Conservation (phyloP, 2,797 vertebrate genomes). For the Hippoglossus hippoglossus region DNA sequence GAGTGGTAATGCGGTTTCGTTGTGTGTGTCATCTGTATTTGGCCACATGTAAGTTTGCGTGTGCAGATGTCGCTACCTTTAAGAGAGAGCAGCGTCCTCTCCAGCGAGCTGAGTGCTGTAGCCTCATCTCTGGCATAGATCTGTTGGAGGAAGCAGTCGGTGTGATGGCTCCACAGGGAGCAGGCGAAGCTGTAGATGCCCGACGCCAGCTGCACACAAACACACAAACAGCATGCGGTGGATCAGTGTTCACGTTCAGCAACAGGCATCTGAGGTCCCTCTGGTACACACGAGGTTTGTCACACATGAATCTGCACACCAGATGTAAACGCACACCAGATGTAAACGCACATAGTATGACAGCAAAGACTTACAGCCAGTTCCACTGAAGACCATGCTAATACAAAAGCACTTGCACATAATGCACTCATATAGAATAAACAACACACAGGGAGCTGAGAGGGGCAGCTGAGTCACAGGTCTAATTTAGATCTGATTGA, state of each 20-base stretch:
- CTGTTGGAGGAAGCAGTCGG: constrained; percentile 94
- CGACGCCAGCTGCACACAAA: constrained; percentile 89
- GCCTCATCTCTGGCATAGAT: constrained; percentile 87
- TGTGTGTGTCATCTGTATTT: not conserved
- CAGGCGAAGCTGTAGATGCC: constrained; percentile 96
- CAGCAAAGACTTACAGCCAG: not conserved
- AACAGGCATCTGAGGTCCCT: constrained; percentile 17
- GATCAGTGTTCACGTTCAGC: constrained; percentile 16
- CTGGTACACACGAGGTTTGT: constrained; percentile 12
- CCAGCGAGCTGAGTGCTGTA: constrained; percentile 89
- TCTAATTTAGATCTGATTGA: constrained; percentile 48
- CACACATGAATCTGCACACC: not conserved
- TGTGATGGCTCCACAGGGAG: constrained; percentile 98
- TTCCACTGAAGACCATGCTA: constrained; percentile 4
- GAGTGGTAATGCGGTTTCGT: not conserved
- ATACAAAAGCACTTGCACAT: constrained; percentile 17
- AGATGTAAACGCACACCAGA: constrained; percentile 12
- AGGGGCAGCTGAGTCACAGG: constrained; percentile 34
- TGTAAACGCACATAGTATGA: not conserved
- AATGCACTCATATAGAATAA: not conserved
- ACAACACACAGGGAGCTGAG: constrained; percentile 17
- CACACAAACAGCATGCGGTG: constrained; percentile 38
- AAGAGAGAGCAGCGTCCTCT: constrained; percentile 93
- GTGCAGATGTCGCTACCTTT: constrained; percentile 88
- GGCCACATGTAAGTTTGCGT: not conserved